phyloP scores from a whole-genome alignment of 2,797 vertebrate genomes.

The Enoplosus armatus region DNA sequence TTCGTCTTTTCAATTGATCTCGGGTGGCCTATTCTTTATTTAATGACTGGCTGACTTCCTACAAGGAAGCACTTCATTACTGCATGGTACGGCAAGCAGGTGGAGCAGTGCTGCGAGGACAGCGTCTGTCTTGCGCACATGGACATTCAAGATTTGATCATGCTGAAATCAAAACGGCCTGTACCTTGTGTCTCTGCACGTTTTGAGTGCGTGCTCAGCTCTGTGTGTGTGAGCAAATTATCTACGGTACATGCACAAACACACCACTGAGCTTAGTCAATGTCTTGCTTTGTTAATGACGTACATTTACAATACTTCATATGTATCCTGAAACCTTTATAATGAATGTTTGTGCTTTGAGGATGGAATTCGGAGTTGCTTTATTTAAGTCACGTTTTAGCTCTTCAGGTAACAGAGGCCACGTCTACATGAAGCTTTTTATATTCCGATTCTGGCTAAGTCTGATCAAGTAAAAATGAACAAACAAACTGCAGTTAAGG shows the following conservation, averaged over 20 bases:
- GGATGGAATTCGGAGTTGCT: constrained; percentile 1
- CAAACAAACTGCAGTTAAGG: not conserved
- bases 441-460: not conserved
- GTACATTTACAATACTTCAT: constrained; percentile 31
- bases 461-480: not conserved
- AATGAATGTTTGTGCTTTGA: constrained; percentile 16
- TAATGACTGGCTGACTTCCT: constrained; percentile 78
- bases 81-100: constrained; percentile 66
- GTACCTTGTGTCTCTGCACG: constrained; percentile 40
- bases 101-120: constrained; percentile 34
- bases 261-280: constrained; percentile 8
- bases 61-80: constrained; percentile 81
- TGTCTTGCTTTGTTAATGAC: constrained; percentile 46
- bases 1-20: constrained; percentile 67
- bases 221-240: constrained; percentile 42
- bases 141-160: constrained; percentile 62
- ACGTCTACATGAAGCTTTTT: not conserved
- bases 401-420: not conserved
- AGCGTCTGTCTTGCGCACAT: constrained; percentile 43
- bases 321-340: constrained; percentile 16
- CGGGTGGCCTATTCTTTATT: constrained; percentile 66
- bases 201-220: constrained; percentile 42
- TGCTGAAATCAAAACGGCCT: constrained; percentile 63
- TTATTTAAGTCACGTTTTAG: not conserved
- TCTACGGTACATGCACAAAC: constrained; percentile 39